Percentiles rank a stretch among this genome's conserved stretches.
Evolutionary conservation across 2,113 vertebrate genomes (phyloP).

Genomic region (Phyllostomus discolor): DNA sequence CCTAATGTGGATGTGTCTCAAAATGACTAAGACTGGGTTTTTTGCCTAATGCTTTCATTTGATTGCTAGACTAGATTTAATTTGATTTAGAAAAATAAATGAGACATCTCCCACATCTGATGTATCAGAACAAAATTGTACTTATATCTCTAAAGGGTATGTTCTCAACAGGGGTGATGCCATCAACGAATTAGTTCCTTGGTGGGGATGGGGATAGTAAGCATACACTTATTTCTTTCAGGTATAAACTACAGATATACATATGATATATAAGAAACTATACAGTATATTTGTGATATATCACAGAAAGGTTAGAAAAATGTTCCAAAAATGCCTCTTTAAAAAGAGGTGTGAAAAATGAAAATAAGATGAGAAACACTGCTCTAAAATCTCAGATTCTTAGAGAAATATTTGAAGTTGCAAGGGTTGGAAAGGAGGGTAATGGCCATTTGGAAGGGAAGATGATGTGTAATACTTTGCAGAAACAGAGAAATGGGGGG

Average conservation of each 20-base stretch:
- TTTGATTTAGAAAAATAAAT: constrained; percentile 8
- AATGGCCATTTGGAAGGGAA: not conserved
- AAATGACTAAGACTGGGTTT: not conserved
- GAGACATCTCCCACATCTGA: not conserved
- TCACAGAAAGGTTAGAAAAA: not conserved
- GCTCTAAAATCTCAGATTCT: not conserved
- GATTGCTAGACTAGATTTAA: not conserved
- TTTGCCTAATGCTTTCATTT: not conserved
- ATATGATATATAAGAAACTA: not conserved
- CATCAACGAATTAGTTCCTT: not conserved
- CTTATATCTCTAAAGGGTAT: not conserved
- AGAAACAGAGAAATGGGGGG: not conserved
- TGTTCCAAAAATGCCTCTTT: not conserved
- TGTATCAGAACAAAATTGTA: not conserved
- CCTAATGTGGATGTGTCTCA: not conserved
- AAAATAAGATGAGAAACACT: not conserved
- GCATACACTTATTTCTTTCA: not conserved
- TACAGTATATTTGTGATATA: not conserved
- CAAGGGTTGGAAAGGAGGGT: not conserved
- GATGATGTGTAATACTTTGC: not conserved
- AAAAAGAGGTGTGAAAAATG: not conserved
- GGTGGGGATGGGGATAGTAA: not conserved
- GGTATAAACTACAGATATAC: not conserved
- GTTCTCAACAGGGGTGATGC: not conserved
- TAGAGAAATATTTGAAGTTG: not conserved